phyloP scores from a whole-genome alignment of 1,140 invertebrate species.

The Heterodera schachtii region DNA sequence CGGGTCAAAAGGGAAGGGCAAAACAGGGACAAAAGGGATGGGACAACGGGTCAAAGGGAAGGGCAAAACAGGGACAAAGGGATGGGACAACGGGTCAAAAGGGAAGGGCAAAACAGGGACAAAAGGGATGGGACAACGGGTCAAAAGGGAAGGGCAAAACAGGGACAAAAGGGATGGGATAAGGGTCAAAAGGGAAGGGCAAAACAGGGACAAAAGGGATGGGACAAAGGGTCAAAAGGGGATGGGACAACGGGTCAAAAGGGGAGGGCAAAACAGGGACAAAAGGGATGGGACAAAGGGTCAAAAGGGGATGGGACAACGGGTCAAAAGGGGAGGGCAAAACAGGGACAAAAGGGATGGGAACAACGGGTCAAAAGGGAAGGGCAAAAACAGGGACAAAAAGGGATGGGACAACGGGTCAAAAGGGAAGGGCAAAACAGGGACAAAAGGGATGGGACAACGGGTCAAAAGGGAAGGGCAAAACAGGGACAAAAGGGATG shows the following conservation, averaged over 20 bases:
- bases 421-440: neutral
- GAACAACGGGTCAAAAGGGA: slow-evolving; percentile 6
- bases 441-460: slow-evolving; percentile 4
- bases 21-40: neutral
- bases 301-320: too few species aligned
- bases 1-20: neutral
- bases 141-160: neutral
- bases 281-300: slow-evolving; percentile 1
- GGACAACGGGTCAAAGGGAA: neutral
- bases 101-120: too few species aligned
- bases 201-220: neutral
- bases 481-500: too few species aligned
- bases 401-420: neutral
- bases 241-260: too few species aligned
- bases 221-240: neutral
- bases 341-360: neutral
- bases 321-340: too few species aligned
- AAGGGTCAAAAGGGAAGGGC: neutral
- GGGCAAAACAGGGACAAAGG: neutral
- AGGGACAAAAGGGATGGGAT: too few species aligned
- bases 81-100: slow-evolving; percentile 1
- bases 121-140: neutral
- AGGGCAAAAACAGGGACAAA: too few species aligned
- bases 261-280: too few species aligned
- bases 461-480: neutral